Conservation (phyloP, 2,113 vertebrate genomes). For the Nesogale talazaci region DNA sequence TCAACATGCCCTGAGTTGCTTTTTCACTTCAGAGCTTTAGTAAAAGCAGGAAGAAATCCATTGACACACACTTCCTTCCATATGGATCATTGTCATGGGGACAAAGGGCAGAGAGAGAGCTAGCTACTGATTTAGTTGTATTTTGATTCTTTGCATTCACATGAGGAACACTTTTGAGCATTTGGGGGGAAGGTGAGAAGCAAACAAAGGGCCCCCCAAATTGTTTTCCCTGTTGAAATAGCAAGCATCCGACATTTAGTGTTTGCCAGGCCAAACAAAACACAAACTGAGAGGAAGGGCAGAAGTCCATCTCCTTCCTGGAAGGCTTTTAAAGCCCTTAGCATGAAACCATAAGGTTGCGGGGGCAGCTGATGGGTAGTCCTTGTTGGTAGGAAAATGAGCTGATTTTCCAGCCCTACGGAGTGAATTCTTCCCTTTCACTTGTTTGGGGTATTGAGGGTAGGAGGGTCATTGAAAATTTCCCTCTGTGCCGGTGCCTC, state of each 20-base stretch:
- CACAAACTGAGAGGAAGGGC: neutral
- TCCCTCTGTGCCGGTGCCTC: neutral
- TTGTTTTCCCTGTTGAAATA: neutral
- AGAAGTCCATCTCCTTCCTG: neutral
- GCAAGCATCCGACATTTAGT: neutral
- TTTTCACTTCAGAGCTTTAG: neutral
- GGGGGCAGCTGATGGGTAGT: neutral
- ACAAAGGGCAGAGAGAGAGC: neutral
- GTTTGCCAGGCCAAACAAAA: neutral
- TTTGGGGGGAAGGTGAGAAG: neutral
- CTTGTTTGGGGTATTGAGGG: neutral
- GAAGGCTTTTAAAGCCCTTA: neutral
- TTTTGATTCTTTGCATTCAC: neutral
- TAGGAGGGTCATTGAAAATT: neutral
- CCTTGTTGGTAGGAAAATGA: neutral
- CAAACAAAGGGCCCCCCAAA: neutral
- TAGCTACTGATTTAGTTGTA: neutral
- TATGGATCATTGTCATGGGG: neutral
- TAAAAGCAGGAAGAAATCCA: neutral
- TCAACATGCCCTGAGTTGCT: neutral
- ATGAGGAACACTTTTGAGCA: neutral
- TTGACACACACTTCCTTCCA: neutral
- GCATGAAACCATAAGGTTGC: neutral
- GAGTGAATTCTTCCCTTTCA: neutral
- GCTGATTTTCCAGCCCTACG: neutral